A percentile compares a stretch with the other conserved stretches of the same genome.
These are phyloP conservation scores for Connochaetes taurinus DNA, from an alignment of 2,113 vertebrate genomes.

Conservation along the genomic window DNA sequence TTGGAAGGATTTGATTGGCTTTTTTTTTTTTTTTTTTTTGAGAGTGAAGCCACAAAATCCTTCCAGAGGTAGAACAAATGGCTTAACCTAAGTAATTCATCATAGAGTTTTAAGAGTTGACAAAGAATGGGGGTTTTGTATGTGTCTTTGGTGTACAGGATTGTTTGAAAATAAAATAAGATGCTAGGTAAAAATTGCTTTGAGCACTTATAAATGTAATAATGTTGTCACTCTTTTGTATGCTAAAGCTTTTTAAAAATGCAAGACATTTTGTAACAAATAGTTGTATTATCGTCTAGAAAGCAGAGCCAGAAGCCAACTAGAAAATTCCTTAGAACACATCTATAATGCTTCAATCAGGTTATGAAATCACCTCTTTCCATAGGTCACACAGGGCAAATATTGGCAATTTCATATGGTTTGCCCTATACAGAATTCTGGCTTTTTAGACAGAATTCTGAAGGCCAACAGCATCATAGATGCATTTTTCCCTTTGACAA, in stretches of 20 bases:
- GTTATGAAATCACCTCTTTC: not conserved
- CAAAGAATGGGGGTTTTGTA: not conserved
- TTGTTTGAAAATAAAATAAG: not conserved
- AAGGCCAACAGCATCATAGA: not conserved
- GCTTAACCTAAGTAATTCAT: not conserved
- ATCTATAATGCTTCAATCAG: not conserved
- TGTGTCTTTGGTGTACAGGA: not conserved
- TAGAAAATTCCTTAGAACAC: not conserved
- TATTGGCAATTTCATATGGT: not conserved
- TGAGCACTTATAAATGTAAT: not conserved
- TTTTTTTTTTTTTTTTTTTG: not conserved
- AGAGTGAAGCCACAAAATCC: not conserved
- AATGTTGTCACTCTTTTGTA: not conserved
- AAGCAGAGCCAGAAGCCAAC: not conserved
- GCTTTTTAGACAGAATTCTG: not conserved
- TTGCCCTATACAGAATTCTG: not conserved
- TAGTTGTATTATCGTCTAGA: not conserved
- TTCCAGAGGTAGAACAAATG: slow-evolving; percentile 7
- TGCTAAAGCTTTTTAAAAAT: not conserved
- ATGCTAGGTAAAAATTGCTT: not conserved
- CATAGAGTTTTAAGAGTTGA: not conserved
- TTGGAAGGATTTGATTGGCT: not conserved
- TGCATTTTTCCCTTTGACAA: not conserved
- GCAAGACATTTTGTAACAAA: not conserved
- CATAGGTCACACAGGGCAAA: not conserved